These are phyloP conservation scores for Acleris sparsana DNA, from an alignment of 2,888 invertebrate genomes.

Conservation along the genomic window DNA sequence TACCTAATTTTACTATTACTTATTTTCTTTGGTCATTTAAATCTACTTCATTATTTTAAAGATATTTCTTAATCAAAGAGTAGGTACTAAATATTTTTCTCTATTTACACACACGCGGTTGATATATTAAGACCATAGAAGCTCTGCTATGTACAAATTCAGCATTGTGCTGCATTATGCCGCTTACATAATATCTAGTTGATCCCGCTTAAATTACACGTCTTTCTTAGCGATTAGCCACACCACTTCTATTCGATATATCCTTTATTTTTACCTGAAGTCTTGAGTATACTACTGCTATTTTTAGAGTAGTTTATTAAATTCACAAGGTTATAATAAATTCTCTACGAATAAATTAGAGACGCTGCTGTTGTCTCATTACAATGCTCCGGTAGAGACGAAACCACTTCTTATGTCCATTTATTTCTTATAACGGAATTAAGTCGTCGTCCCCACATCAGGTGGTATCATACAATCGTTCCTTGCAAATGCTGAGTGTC, in stretches of 20 bases:
- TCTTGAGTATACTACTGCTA: too few relatives aligned
- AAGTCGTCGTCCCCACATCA: slow-evolving; percentile 95
- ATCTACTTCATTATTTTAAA: slow-evolving; percentile 39
- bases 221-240: slow-evolving; percentile 63
- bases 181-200: slow-evolving; percentile 76
- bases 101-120: too few relatives aligned
- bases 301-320: slow-evolving; percentile 19
- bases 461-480: slow-evolving; percentile 97
- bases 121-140: slow-evolving; percentile 26
- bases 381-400: slow-evolving; percentile 49
- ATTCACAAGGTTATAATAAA: slow-evolving; percentile 36
- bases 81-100: slow-evolving; percentile 26
- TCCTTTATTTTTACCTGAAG: slow-evolving; percentile 5
- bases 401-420: slow-evolving; percentile 81
- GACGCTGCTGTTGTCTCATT: slow-evolving; percentile 60
- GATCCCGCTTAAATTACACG: slow-evolving; percentile 79
- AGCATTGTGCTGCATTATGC: slow-evolving; percentile 58
- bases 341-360: slow-evolving; percentile 57
- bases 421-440: slow-evolving; percentile 90
- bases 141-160: slow-evolving; percentile 44
- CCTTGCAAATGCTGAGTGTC: slow-evolving; percentile 92
- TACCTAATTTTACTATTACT: slow-evolving; percentile 40
- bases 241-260: slow-evolving; percentile 32
- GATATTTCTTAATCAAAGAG: slow-evolving; percentile 37
- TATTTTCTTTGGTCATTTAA: slow-evolving; percentile 43